Percentiles rank a stretch among this genome's conserved stretches.
phyloP scores from a whole-genome alignment of 2,113 vertebrate genomes.

The Toxotes jaculatrix region DNA sequence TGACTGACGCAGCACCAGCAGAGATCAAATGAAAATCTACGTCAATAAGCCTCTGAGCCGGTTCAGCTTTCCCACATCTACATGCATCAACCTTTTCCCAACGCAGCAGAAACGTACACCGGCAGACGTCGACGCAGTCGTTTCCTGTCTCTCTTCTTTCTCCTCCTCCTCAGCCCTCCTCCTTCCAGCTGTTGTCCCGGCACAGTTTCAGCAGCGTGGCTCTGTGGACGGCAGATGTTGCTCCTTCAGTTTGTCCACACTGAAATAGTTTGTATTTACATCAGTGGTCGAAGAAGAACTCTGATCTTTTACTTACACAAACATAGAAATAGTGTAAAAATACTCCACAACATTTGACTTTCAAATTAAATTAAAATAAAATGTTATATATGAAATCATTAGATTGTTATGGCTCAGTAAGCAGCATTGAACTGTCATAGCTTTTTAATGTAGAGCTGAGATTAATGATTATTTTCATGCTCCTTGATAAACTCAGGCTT shows the following conservation, averaged over 20 bases:
- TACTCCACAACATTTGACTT: too few species aligned
- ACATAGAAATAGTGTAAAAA: not conserved
- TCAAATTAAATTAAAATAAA: too few species aligned
- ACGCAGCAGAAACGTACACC: constrained; percentile 9
- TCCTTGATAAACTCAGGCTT: too few species aligned
- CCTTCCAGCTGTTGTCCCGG: not conserved
- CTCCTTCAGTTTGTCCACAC: not conserved
- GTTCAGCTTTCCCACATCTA: not conserved
- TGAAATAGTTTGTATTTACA: not conserved
- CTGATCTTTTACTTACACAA: not conserved
- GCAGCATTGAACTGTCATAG: too few species aligned
- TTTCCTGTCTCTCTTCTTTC: not conserved
- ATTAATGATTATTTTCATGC: too few species aligned
- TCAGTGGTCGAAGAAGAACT: not conserved
- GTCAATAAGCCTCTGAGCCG: not conserved
- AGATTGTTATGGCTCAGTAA: too few species aligned
- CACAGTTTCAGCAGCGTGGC: not conserved
- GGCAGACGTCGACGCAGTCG: not conserved
- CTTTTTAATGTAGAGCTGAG: too few species aligned
- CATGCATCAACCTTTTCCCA: not conserved
- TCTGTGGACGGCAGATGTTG: not conserved
- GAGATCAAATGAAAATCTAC: not conserved
- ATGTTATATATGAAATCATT: too few species aligned
- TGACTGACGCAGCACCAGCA: not conserved
- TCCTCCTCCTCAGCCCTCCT: not conserved